Percentiles rank a stretch among this genome's conserved stretches.
These are phyloP conservation scores for Macaria notata DNA, from an alignment of 2,888 invertebrate genomes.

Conservation along the genomic window DNA sequence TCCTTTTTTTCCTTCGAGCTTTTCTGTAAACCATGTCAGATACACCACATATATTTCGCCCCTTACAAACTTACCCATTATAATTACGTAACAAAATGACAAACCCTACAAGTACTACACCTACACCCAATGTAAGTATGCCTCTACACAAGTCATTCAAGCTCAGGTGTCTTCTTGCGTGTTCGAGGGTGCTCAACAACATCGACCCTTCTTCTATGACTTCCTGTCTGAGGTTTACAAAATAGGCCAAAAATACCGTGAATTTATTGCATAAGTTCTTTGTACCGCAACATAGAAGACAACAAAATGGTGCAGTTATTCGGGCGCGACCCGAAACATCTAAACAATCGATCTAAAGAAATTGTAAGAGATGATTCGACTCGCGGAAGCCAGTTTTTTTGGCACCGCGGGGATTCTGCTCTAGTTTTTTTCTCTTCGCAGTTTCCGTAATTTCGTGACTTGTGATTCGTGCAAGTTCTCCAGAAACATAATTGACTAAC, in stretches of 20 bases:
- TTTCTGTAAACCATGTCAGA: too few species aligned
- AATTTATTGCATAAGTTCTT: constrained; percentile 18
- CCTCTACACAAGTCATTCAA: too few species aligned
- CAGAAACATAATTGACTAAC: too few species aligned
- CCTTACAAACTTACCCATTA: too few species aligned
- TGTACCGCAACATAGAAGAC: constrained; percentile 2
- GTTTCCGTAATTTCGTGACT: constrained; percentile 26
- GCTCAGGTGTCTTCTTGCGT: constrained; percentile 8
- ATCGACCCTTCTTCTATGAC: constrained; percentile 7
- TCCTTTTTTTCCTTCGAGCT: too few species aligned
- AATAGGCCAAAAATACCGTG: constrained; percentile 9
- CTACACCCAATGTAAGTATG: too few species aligned
- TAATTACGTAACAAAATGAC: too few species aligned
- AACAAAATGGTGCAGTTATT: constrained; percentile 39
- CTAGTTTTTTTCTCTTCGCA: constrained; percentile 16
- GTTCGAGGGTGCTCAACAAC: constrained; percentile 3
- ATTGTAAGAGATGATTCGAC: constrained; percentile 33
- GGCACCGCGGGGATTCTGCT: constrained; percentile 10
- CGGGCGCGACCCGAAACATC: constrained; percentile 42
- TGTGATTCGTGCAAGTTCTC: not conserved
- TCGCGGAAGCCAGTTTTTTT: constrained; percentile 10
- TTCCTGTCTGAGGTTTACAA: not conserved
- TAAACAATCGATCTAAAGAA: constrained; percentile 40
- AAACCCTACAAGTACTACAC: too few species aligned
- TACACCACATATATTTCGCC: too few species aligned